Evolutionary conservation across 2,113 vertebrate genomes (phyloP).

Genomic region (Thinocorus orbignyianus): DNA sequence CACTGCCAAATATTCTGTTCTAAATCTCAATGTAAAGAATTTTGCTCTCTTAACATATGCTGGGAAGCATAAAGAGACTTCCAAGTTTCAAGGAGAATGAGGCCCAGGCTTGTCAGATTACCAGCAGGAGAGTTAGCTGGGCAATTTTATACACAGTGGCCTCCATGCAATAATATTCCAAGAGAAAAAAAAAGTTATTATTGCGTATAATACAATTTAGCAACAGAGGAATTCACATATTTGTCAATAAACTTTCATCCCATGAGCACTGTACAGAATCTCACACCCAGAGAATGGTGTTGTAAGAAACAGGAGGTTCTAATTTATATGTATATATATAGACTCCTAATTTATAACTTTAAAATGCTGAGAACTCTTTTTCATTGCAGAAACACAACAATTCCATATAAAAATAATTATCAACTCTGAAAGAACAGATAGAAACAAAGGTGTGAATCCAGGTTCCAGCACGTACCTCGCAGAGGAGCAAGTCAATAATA

Average conservation of each 20-base stretch:
- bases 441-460: not conserved
- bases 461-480: constrained; percentile 81
- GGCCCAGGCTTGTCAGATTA: not conserved
- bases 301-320: not conserved
- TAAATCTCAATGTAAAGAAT: not conserved
- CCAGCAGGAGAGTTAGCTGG: not conserved
- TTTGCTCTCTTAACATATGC: not conserved
- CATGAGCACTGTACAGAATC: not conserved
- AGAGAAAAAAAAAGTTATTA: not conserved
- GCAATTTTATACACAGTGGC: not conserved
- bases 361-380: not conserved
- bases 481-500: constrained; percentile 96
- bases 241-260: not conserved
- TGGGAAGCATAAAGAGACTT: not conserved
- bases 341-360: not conserved
- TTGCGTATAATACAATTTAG: not conserved
- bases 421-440: not conserved
- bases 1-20: not conserved
- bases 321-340: not conserved
- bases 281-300: not conserved
- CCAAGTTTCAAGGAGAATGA: not conserved
- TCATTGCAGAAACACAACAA: not conserved
- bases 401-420: not conserved
- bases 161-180: not conserved
- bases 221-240: not conserved